Evolutionary conservation across 2,797 vertebrate species (phyloP), one percentile per base, ranked within the genome.

Genomic region (Bovichtus variegatus): DNA sequence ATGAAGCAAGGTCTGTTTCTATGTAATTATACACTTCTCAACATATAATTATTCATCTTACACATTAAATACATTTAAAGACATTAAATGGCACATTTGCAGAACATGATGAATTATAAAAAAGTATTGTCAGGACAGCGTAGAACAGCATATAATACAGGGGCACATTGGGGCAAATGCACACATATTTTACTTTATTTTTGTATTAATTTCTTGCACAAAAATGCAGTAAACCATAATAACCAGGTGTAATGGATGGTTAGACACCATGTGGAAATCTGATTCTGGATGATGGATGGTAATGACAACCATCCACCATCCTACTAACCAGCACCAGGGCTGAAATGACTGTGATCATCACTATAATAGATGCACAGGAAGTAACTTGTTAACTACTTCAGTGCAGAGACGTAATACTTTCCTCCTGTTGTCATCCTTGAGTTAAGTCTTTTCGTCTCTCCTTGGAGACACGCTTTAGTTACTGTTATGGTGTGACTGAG

Each of bases 271-370:
- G 13, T 58, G 50, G 13, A 68, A 40, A 55, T 82, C 12, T 63
- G 57, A 81, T 77, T 60, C 15, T 34, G 19, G 23, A 21, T 77
- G 57, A 76, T 71, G 46, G 63, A 63, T 66, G 66, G 23, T 31
- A 51, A 67, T 63, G 54, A 75, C 58, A 70, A 29, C 34, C 29
- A 68, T 63, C 57, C 12, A 5, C 19, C 27, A 29, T 38, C 53
- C 41, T 43, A 27, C 29, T 44, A 71, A 40, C 74, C 68, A 83
- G 53, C 54, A 53, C 7, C 21, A 49, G 18, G 38, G 16, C 2
- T 50, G 36, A 49, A 65, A 77, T 36, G 5, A 65, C 54, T 77
- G 34, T 55, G 43, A 77, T 83, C 46, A 70, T 18, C 60, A 25
- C 18, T 13, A 1, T 27, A 58, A 55, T 23, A 41, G 47, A 78